Evolutionary conservation across 2,888 invertebrate genomes (phyloP), one percentile per base, ranked within the genome.

Genomic region (Timandra comae): DNA sequence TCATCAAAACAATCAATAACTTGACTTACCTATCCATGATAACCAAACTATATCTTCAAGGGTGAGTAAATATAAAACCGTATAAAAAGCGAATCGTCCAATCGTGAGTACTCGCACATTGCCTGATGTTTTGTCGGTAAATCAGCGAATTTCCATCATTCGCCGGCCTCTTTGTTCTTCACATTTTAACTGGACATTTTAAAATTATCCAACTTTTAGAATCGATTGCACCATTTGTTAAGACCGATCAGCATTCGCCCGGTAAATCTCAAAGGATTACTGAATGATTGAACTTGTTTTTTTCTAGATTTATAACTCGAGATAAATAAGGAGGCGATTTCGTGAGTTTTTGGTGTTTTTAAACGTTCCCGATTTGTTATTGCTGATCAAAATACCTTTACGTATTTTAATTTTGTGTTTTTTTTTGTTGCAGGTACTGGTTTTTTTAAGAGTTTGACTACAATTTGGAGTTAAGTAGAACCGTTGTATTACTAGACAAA

Each of bases 111-210:
- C 51, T 73, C 60, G 68, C 72, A 76, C 80, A 81, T 74, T 77
- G 79, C 74, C 82, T 80, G 82, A 80, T 81, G 77, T 67, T 84
- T 80, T 77, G 77, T 70, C 47, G 56, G 52, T 68, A 76, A 81
- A 82, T 81, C 84, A 81, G 81, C 72, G 33, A 68, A 82, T 77
- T 79, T 79, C 81, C 64, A 60, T 68, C 72, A 24, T 24, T 65
- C 63, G 66, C 54, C n/a, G 69, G 66, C 36, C 38, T 61, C 76
- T 84, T 84, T 84, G 84, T 82, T 75, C 63, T 60, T 45, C 38
- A 54, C 57, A 58, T 50, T 62, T 73, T 74, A 68, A 41, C 57
- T 49, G 59, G 52, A 62, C 66, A 63, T 72, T 72, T 78, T 71
- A 69, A 61, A 76, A 82, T 77, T 79, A 77, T 79, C 74, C 74